Conservation (phyloP, 2,113 vertebrate genomes). For the Perccottus glenii region DNA sequence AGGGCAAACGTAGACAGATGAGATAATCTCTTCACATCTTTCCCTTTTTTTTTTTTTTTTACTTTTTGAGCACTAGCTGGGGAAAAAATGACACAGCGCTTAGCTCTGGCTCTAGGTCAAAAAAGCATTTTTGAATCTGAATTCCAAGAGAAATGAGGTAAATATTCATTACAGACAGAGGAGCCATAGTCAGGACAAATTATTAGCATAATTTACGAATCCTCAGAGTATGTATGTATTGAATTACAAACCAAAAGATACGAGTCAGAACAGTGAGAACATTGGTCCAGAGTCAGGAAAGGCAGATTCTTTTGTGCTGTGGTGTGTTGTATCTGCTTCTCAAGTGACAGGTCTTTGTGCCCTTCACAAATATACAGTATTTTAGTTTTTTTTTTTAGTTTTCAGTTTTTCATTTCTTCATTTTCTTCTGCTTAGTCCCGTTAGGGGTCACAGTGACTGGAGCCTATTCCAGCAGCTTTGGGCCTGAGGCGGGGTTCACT, state of each 20-base stretch:
- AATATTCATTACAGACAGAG: slow-evolving; percentile 5
- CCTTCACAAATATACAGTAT: slow-evolving; percentile 1
- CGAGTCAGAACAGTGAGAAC: slow-evolving; percentile 16
- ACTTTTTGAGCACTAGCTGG: slow-evolving; percentile 40
- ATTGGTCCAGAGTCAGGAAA: neutral
- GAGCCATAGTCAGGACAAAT: neutral
- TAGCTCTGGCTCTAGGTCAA: slow-evolving; percentile 68
- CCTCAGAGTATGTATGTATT: neutral
- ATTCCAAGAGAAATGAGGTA: slow-evolving; percentile 46
- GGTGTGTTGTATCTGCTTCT: slow-evolving; percentile 6
- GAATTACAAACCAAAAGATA: neutral
- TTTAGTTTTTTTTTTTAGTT: neutral
- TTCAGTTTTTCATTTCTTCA: no score
- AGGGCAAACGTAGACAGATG: slow-evolving; percentile 32
- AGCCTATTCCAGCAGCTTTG: no score
- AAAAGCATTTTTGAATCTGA: slow-evolving; percentile 55
- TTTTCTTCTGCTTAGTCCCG: no score
- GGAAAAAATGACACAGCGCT: slow-evolving; percentile 74
- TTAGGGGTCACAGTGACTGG: neutral
- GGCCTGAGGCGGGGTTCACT: no score
- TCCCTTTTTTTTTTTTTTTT: slow-evolving; percentile 18
- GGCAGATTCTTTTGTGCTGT: slow-evolving; percentile 16
- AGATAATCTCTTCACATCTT: slow-evolving; percentile 35
- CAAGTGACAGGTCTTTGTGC: neutral
- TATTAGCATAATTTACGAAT: neutral